Evolutionary conservation across 2,113 vertebrate species (phyloP), one percentile per base, ranked within the genome.

Genomic region (Semnopithecus entellus): DNA sequence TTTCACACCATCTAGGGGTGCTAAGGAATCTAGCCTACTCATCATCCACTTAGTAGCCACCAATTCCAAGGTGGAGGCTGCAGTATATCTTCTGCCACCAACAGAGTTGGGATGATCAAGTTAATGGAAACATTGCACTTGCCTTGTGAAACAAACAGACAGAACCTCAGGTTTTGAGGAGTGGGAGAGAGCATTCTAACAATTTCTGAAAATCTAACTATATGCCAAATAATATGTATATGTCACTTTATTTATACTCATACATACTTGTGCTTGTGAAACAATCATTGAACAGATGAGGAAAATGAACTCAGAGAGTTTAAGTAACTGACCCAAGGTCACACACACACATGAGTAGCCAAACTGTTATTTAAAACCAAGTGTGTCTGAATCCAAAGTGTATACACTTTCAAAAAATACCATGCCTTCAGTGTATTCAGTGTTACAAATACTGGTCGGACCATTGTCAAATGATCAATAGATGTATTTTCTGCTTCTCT

Each of bases 361-460:
- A 88, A 70, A 27, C 38, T 89, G 38, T 32, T 50, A 76, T 32
- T 86, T 79, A 86, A 97, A 97, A 40, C 23, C 68, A 40, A 40
- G 7, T 75, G 11, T 55, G 3, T 94, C 43, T 95, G 57, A 94
- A 50, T 64, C 43, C 20, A 80, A 82, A 92, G 38, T 22, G 2
- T 10, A 89, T 89, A 78, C 61, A 90, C 45, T 45, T 87, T 87
- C 8, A 92, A 94, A 93, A 64, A 84, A 18, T 7, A 17, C 22
- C 12, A 45, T 66, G 38, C 8, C 27, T 93, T 96, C 40, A 45
- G 20, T 52, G 25, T 89, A 30, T 57, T 91, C 78, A 55, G 2
- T 45, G 10, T 30, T 83, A 18, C 23, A 94, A 52, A 79, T 27
- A 40, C 50, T 87, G 22, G 35, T 23, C 35, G 81, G 7, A 10